phyloP scores from a whole-genome alignment of 2,797 vertebrate species.

The Geotrypetes seraphini region DNA sequence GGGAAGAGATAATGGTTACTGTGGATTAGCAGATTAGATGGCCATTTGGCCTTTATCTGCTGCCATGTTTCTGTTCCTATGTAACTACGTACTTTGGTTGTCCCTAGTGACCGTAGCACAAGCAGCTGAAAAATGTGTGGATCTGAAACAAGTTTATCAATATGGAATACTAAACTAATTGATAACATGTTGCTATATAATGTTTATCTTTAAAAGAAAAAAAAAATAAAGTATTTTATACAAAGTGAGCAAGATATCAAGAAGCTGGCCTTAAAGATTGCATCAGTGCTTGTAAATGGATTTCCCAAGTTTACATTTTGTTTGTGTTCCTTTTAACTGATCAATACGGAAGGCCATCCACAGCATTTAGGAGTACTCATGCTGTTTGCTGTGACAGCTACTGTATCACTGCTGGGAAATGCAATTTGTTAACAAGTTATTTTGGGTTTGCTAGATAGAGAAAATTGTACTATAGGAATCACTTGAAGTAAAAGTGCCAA shows the following conservation, averaged over 20 bases:
- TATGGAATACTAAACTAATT: neutral
- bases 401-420: conserved; percentile 38
- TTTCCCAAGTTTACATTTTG: conserved; percentile 30
- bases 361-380: conserved; percentile 28
- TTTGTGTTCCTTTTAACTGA: conserved; percentile 29
- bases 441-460: conserved; percentile 23
- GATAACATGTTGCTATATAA: neutral
- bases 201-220: conserved; percentile 9
- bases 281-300: conserved; percentile 13
- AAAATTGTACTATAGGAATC: conserved; percentile 6
- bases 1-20: too few relatives aligned
- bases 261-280: conserved; percentile 17
- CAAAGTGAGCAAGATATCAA: conserved; percentile 3
- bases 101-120: too few relatives aligned
- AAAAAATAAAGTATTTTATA: neutral
- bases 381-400: conserved; percentile 34
- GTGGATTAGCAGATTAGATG: too few relatives aligned
- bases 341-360: conserved; percentile 27
- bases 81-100: too few relatives aligned
- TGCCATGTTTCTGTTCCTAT: too few relatives aligned
- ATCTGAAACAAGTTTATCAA: neutral
- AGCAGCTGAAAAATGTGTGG: too few relatives aligned
- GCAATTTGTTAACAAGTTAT: conserved; percentile 27
- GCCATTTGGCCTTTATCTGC: too few relatives aligned
- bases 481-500: neutral